Evolutionary conservation across 2,797 vertebrate genomes (phyloP).

Genomic region (Somateria mollissima): DNA sequence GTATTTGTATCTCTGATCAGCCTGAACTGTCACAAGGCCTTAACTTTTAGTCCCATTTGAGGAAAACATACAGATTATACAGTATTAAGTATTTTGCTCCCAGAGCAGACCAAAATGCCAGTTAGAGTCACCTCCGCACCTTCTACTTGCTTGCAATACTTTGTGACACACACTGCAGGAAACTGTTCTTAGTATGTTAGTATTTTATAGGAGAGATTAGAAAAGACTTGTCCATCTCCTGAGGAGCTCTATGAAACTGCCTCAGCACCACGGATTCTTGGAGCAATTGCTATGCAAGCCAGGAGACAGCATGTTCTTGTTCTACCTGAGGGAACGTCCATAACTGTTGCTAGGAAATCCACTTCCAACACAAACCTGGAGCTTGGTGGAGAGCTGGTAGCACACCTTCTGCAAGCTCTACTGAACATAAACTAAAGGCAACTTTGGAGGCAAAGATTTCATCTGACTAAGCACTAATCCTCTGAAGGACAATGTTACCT

Average conservation of each 20-base stretch:
- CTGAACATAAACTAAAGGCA: background rate
- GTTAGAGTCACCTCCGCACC: background rate
- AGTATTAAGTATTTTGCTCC: background rate
- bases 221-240: background rate
- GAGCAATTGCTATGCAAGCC: background rate
- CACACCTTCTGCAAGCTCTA: background rate
- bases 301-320: background rate
- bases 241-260: background rate
- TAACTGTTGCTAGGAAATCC: constrained; percentile 6
- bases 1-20: background rate
- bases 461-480: background rate
- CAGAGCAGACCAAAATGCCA: background rate
- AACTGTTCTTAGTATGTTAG: background rate
- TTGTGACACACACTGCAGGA: background rate
- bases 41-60: background rate
- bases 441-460: background rate
- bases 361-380: background rate
- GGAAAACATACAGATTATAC: background rate
- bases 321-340: background rate
- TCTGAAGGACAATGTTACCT: background rate
- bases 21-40: background rate
- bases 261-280: background rate
- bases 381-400: background rate
- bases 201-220: background rate
- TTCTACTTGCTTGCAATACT: background rate